Conservation (phyloP, 2,888 invertebrate species). For the Calliphora vomitoria region DNA sequence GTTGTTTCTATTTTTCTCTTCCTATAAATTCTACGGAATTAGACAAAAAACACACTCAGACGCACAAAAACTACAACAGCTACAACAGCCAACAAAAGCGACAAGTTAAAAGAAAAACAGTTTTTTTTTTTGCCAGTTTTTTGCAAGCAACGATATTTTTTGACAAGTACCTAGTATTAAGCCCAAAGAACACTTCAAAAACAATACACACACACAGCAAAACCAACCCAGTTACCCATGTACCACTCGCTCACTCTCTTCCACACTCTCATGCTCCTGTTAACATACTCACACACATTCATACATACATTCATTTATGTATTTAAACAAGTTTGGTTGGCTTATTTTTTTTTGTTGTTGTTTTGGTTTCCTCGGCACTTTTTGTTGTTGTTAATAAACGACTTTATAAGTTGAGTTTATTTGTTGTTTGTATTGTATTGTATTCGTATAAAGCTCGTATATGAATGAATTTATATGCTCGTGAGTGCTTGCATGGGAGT, state of each 20-base stretch:
- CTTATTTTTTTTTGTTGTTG: neutral
- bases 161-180: conserved; percentile 55
- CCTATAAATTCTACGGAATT: neutral
- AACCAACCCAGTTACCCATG: neutral
- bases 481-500: neutral
- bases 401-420: conserved; percentile 26
- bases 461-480: neutral
- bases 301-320: neutral
- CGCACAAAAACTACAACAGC: neutral
- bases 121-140: conserved; percentile 6
- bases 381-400: conserved; percentile 23
- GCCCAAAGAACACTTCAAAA: conserved; percentile 47
- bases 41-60: neutral
- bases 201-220: neutral
- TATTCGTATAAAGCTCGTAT: neutral
- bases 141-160: conserved; percentile 40
- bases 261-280: no score
- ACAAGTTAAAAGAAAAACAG: conserved; percentile 19
- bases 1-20: conserved; percentile 34
- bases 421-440: neutral
- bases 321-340: neutral
- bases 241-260: neutral
- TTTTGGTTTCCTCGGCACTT: neutral
- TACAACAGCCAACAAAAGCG: neutral
- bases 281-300: neutral